These are phyloP conservation scores for Sinotaia quadrata DNA, from an alignment of 2,888 invertebrate genomes.

Conservation along the genomic window DNA sequence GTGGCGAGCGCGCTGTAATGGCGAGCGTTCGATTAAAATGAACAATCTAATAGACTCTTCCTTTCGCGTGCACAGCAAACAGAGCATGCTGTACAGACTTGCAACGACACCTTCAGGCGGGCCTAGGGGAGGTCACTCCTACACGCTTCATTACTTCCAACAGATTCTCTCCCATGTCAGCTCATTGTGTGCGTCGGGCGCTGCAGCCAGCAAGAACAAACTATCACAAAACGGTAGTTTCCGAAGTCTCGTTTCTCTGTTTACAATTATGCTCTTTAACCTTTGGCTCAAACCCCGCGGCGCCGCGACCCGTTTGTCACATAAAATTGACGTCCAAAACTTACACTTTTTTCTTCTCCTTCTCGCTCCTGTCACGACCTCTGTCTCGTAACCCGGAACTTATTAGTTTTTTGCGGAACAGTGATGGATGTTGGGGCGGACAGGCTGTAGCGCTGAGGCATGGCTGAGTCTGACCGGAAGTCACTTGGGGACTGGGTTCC, in stretches of 20 bases:
- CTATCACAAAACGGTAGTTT: too few relatives aligned
- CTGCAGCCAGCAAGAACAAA: too few relatives aligned
- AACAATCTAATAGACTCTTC: constrained; percentile 36
- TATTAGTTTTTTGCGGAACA: background rate
- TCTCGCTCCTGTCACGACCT: background rate
- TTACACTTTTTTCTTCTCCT: background rate
- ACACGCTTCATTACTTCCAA: constrained; percentile 19
- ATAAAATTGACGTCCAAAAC: constrained; percentile 3
- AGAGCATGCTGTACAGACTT: background rate
- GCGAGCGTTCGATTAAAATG: constrained; percentile 26
- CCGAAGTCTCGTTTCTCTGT: background rate
- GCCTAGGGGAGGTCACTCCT: background rate
- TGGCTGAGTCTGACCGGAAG: constrained; percentile 8
- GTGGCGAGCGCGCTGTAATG: constrained; percentile 18
- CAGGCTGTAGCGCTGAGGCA: constrained; percentile 18
- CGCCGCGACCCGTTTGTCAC: constrained; percentile 1
- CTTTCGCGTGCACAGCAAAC: constrained; percentile 31
- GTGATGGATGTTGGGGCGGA: constrained; percentile 18
- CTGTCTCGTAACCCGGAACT: background rate
- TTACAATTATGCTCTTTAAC: background rate
- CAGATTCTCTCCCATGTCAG: constrained; percentile 3
- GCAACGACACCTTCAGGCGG: background rate
- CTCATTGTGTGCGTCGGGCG: too few relatives aligned
- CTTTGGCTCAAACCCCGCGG: background rate
- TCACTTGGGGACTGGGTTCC: background rate